Evolutionary conservation across 2,797 vertebrate genomes (phyloP).

Genomic region (Betta splendens): DNA sequence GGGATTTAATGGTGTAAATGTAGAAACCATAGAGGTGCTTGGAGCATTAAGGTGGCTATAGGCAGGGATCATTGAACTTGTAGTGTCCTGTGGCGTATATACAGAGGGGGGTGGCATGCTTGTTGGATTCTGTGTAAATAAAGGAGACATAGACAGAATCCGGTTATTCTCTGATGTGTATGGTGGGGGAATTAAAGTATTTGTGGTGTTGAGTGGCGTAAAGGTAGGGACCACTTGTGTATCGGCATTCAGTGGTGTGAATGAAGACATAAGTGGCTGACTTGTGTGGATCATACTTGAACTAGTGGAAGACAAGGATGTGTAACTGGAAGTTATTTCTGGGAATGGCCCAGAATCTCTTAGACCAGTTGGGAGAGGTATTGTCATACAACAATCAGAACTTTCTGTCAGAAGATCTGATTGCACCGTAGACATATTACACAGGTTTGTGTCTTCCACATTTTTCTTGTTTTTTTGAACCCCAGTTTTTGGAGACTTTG

Average conservation of each 20-base stretch:
- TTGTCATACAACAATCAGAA: conserved; percentile 53
- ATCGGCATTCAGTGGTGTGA: conserved; percentile 70
- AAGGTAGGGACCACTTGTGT: conserved; percentile 75
- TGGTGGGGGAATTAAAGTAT: conserved; percentile 57
- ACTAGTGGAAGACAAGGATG: conserved; percentile 56
- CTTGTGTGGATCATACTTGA: conserved; percentile 52
- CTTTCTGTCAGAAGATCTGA: conserved; percentile 59
- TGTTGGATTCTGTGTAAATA: conserved; percentile 54
- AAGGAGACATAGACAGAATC: conserved; percentile 58
- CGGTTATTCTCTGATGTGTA: conserved; percentile 63
- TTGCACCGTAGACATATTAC: conserved; percentile 55
- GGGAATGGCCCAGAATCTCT: conserved; percentile 47
- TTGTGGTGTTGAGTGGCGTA: conserved; percentile 68
- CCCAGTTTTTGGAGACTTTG: conserved; percentile 42
- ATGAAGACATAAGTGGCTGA: conserved; percentile 61
- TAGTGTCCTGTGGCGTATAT: conserved; percentile 55
- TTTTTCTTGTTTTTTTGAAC: conserved; percentile 41
- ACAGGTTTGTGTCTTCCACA: conserved; percentile 42
- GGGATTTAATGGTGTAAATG: conserved; percentile 62
- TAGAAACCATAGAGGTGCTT: conserved; percentile 68
- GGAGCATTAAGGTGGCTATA: conserved; percentile 60
- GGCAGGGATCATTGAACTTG: conserved; percentile 54
- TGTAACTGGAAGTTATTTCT: conserved; percentile 58
- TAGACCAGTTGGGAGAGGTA: conserved; percentile 31
- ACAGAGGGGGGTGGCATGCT: conserved; percentile 45